Percentiles rank a stretch among this genome's conserved stretches.
phyloP scores from a whole-genome alignment of 1,140 invertebrate species.

The Babylonia areolata region DNA sequence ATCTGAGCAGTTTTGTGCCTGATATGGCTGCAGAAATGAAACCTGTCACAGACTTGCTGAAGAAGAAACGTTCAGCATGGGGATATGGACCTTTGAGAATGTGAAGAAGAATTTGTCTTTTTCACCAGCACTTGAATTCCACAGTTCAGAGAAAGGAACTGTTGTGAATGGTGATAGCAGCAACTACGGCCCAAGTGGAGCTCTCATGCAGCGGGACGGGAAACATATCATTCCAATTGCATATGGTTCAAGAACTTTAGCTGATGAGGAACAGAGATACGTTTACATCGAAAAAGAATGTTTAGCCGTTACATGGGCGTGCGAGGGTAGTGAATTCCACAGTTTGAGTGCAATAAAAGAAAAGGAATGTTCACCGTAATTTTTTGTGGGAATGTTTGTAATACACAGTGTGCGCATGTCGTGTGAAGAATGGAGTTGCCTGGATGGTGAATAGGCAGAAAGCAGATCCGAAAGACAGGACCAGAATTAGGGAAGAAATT shows the following conservation, averaged over 20 bases:
- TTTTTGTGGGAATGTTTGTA: no score
- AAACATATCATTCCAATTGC: constrained; percentile 23
- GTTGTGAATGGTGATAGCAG: constrained; percentile 49
- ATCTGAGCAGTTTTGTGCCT: constrained; percentile 47
- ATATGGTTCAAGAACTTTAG: constrained; percentile 52
- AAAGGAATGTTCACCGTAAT: no score
- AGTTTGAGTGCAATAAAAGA: no score
- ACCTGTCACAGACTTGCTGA: constrained; percentile 46
- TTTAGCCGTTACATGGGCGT: constrained; percentile 73
- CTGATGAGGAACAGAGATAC: constrained; percentile 75
- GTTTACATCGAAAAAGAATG: constrained; percentile 79
- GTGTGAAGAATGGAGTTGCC: no score
- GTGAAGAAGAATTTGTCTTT: constrained; percentile 37
- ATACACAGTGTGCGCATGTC: no score
- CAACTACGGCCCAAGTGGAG: constrained; percentile 51
- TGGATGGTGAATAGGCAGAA: no score
- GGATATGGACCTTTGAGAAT: constrained; percentile 37
- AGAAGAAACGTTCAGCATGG: constrained; percentile 39
- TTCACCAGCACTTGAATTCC: constrained; percentile 43
- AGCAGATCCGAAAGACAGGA: no score
- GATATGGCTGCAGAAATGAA: constrained; percentile 38
- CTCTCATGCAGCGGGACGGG: neutral
- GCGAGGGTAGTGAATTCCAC: no score
- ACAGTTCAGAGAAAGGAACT: constrained; percentile 41
- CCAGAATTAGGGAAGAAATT: no score